phyloP scores from a whole-genome alignment of 2,113 vertebrate species.

The Xyliphius kryptos region DNA sequence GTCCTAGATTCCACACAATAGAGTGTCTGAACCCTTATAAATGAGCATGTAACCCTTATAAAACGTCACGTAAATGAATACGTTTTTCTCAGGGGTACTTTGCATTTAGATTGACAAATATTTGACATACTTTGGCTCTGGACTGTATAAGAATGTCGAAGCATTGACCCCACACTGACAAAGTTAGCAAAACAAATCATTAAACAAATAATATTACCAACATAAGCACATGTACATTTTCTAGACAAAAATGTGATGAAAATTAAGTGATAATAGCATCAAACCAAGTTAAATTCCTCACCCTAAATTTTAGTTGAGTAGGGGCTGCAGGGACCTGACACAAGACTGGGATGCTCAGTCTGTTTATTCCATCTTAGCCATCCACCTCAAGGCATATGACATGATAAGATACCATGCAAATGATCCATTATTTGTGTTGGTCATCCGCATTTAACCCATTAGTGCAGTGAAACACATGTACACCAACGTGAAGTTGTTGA shows the following conservation, averaged over 20 bases:
- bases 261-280: not conserved
- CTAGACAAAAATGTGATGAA: not conserved
- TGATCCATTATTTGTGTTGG: too few relatives aligned
- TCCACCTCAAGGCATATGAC: not conserved
- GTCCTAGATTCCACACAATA: conserved; percentile 1
- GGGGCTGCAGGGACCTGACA: too few relatives aligned
- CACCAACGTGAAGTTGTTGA: too few relatives aligned
- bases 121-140: not conserved
- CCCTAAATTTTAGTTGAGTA: not conserved
- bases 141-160: not conserved
- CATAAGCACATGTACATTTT: not conserved
- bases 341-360: too few relatives aligned
- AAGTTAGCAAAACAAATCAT: not conserved
- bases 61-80: not conserved
- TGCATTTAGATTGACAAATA: conserved; percentile 6
- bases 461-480: too few relatives aligned
- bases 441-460: too few relatives aligned
- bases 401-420: too few relatives aligned
- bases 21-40: not conserved
- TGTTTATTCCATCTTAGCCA: not conserved
- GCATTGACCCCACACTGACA: not conserved
- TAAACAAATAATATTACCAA: not conserved
- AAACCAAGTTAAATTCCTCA: not conserved
- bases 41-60: not conserved
- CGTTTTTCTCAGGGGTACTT: not conserved